Evolutionary conservation across 2,888 invertebrate species (phyloP).

Genomic region (Caenorhabditis imperialis): DNA sequence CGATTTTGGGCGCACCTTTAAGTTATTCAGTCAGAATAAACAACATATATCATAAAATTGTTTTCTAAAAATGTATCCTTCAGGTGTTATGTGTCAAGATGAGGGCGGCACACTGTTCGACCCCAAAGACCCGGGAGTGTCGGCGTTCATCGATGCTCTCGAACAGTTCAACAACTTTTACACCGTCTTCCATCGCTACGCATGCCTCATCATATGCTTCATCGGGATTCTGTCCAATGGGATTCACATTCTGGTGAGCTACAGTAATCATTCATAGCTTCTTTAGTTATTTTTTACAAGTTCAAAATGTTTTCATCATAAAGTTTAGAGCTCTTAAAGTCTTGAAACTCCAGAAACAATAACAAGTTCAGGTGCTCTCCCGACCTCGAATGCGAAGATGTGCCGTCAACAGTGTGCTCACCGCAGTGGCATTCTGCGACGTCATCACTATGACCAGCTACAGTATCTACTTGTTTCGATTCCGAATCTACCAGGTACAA

Average conservation of each 20-base stretch:
- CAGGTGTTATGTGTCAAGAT: conserved; percentile 66
- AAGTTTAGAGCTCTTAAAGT: too few species aligned
- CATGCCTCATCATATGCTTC: conserved; percentile 68
- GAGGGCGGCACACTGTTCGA: conserved; percentile 65
- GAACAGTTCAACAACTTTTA: conserved; percentile 69
- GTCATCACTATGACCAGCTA: conserved; percentile 70
- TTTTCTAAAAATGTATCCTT: too few species aligned
- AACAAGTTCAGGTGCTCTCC: conserved; percentile 58
- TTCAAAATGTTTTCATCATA: background rate
- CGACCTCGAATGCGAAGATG: conserved; percentile 65
- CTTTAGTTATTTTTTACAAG: background rate
- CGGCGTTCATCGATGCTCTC: conserved; percentile 58
- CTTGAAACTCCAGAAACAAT: too few species aligned
- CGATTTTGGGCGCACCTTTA: too few species aligned
- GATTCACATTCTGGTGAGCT: conserved; percentile 65
- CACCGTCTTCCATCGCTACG: conserved; percentile 69
- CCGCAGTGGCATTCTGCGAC: conserved; percentile 71
- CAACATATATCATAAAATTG: too few species aligned
- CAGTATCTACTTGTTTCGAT: conserved; percentile 64
- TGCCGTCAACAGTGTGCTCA: conserved; percentile 70
- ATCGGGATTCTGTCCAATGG: conserved; percentile 67
- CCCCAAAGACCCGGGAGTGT: conserved; percentile 59
- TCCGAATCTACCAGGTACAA: conserved; percentile 66
- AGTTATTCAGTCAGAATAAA: too few species aligned
- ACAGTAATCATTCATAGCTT: background rate